Evolutionary conservation across 2,797 vertebrate species (phyloP), one percentile per base, ranked within the genome.

Genomic region (Crocidura indochinensis): DNA sequence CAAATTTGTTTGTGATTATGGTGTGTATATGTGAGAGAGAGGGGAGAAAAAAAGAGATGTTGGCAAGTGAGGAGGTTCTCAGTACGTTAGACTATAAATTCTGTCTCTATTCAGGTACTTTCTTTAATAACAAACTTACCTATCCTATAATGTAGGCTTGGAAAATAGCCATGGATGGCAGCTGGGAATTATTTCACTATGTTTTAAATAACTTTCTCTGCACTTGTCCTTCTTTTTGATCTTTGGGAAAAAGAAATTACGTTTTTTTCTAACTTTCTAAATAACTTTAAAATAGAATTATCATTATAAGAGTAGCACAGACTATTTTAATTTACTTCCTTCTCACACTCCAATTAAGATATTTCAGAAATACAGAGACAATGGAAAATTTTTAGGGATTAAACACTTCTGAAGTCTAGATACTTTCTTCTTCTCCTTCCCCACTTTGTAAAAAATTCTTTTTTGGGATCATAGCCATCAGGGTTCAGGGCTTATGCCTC

Each of bases 281-380:
- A 0, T 77, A 1, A 15, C 76, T 22, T 26, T 78, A 2, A 17
- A 87, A 64, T 56, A 26, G 11, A 62, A 47, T 69, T 56, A 10
- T 15, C 27, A 38, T 7, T 6, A 60, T 79, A 38, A 31, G 26
- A 83, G 26, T 51, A 60, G 19, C 29, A 81, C 17, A 31, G 3
- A 0, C 69, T 68, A 53, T 12, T 47, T 75, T 80, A 80, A 53
- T 67, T 84, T 60, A 46, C 44, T 84, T 87, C 22, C 17, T 68
- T 20, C 75, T 75, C n/a, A 67, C 47, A 9, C 1, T 27, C 77
- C 26, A 69, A 44, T 91, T 73, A 47, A 56, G 0, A 69, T 44
- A 19, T 81, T 87, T 93, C 26, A n/a, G 84, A 91, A 69, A 9
- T 67, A 2, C 31, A 71, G 17, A 65, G 20, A 49, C 26, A 31